Conservation (phyloP, 2,113 vertebrate species). For the Spea multiplicata region DNA sequence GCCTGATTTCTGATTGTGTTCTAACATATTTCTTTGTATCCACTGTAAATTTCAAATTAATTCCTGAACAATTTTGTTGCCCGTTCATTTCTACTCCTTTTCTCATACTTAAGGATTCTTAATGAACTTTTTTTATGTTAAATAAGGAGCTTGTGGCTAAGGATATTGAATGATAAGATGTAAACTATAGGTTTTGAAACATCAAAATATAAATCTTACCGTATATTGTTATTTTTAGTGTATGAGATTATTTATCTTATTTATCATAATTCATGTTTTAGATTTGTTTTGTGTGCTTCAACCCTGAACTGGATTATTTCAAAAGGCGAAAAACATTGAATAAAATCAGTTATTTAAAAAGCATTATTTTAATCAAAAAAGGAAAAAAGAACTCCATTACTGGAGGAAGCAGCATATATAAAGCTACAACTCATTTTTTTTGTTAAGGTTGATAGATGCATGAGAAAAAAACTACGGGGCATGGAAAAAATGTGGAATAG, state of each 20-base stretch:
- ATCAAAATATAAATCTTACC: conserved; percentile 29
- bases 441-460: too few relatives aligned
- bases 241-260: conserved; percentile 13
- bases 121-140: conserved; percentile 23
- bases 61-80: conserved; percentile 15
- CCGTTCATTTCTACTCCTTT: conserved; percentile 9
- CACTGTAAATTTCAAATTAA: conserved; percentile 13
- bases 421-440: not conserved
- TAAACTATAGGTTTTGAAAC: conserved; percentile 24
- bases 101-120: not conserved
- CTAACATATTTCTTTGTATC: conserved; percentile 18
- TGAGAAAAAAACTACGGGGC: too few relatives aligned
- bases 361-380: not conserved
- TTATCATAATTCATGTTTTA: conserved; percentile 25
- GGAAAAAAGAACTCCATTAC: not conserved
- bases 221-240: conserved; percentile 14
- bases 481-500: too few relatives aligned
- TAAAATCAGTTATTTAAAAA: not conserved
- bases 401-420: not conserved
- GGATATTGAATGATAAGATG: conserved; percentile 23
- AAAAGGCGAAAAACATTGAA: not conserved
- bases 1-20: not conserved
- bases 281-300: not conserved
- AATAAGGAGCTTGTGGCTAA: conserved; percentile 20
- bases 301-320: not conserved